phyloP scores from a whole-genome alignment of 2,888 invertebrate species.

The Cryptosula pallasiana region DNA sequence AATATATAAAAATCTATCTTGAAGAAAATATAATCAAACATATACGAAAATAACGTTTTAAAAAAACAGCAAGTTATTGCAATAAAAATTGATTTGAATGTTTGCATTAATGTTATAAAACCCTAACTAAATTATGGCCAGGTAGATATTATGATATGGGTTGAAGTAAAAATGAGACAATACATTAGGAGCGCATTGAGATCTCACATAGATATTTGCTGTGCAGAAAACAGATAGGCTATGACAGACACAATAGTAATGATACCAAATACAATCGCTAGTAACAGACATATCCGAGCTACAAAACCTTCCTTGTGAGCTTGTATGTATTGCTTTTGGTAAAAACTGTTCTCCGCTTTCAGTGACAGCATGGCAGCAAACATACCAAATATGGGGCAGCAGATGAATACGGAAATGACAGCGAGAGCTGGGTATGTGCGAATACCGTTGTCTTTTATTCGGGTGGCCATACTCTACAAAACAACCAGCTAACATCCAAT shows the following conservation, averaged over 20 bases:
- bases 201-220: not conserved
- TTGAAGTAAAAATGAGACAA: too few species aligned
- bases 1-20: too few species aligned
- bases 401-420: not conserved
- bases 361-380: not conserved
- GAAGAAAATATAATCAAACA: too few species aligned
- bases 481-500: not conserved
- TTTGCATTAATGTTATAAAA: too few species aligned
- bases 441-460: not conserved
- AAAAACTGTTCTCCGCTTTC: conserved; percentile 10
- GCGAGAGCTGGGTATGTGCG: conserved; percentile 11
- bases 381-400: conserved; percentile 1
- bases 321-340: not conserved
- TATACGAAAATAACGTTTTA: too few species aligned
- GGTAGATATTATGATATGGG: too few species aligned
- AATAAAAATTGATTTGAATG: too few species aligned
- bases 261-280: not conserved
- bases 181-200: not conserved
- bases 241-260: not conserved
- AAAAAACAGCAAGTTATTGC: too few species aligned
- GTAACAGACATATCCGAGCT: not conserved
- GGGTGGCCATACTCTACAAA: not conserved
- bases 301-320: conserved; percentile 10
- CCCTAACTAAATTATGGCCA: too few species aligned
- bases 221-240: not conserved